Base-by-base conservation (phyloP, 2,113 vertebrate species). In the Phasianus colchicus region DNA sequence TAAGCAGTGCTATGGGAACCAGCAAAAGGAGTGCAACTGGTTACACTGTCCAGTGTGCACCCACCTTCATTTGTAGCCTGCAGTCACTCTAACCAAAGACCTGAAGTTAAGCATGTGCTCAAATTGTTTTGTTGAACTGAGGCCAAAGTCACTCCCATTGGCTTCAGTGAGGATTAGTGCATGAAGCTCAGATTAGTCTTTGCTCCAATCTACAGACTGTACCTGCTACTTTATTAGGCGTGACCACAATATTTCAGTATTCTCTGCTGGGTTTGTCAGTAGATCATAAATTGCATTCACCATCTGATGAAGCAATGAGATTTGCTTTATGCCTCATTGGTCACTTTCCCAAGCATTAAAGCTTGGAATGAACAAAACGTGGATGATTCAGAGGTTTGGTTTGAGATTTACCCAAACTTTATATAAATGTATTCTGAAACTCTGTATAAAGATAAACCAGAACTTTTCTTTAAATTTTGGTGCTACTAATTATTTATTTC, bases 271-370 rank as follows among this genome's bases (percentile, higher is more conserved):
- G 75, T 97, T 96, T 96, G 96, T 97, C 93, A 95, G 96, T 90
- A 74, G 89, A 94, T 93, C 96, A 94, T 97, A 96, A 97, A 97
- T 97, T 96, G 95, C 64, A 75, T 63, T 94, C 93, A 94, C 92
- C 96, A 95, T 95, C 96, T 96, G 96, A 96, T 95, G 93, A 96
- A 96, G 95, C 94, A 97, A 93, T 96, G 96, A 95, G 95, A 96
- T 97, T 97, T 96, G 92, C 96, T 97, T 97, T 97, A 91, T 95
- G 97, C 95, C 95, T 96, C 96, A 97, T 95, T 97, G 96, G 85
- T 86, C 94, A 94, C 52, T 90, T 93, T 86, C 76, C 78, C 73
- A 57, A 91, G 95, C 93, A 92, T 97, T 93, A 93, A 94, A 88
- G 76, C 76, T 86, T 81, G 63, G 80, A 91, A 90, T 91, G 95